A percentile compares a stretch with the other conserved stretches of the same genome.
Evolutionary conservation across 2,888 invertebrate genomes (phyloP).

Genomic region (Leptopterna dolabrata): DNA sequence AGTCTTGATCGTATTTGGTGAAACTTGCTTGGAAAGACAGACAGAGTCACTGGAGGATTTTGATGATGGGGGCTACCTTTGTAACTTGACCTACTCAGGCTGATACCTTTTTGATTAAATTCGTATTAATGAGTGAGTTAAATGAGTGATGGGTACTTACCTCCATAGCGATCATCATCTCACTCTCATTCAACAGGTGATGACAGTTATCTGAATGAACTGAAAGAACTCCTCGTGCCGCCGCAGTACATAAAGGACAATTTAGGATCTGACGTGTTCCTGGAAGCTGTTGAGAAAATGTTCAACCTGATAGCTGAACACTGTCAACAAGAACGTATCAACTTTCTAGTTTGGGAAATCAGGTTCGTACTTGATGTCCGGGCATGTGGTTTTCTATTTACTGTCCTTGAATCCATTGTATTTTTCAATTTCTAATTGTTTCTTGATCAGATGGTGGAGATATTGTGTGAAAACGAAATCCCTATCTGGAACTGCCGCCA

Average conservation of each 20-base stretch:
- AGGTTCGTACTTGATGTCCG: neutral
- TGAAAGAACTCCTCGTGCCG: constrained; percentile 53
- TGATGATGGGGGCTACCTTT: too few species aligned
- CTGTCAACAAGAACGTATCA: constrained; percentile 38
- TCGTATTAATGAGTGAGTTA: too few species aligned
- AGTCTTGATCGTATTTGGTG: too few species aligned
- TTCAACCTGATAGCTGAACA: constrained; percentile 57
- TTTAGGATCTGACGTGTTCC: constrained; percentile 54
- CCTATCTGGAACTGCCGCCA: neutral
- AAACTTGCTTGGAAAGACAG: too few species aligned
- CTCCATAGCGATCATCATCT: too few species aligned
- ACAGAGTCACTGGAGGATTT: too few species aligned
- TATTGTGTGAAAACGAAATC: constrained; percentile 38
- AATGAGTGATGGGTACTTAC: too few species aligned
- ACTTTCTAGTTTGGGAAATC: constrained; percentile 55
- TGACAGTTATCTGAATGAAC: constrained; percentile 44
- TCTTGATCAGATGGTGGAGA: constrained; percentile 35
- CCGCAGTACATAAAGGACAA: constrained; percentile 57
- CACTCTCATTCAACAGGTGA: neutral
- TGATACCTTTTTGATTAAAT: too few species aligned
- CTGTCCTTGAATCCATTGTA: neutral
- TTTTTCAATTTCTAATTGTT: neutral
- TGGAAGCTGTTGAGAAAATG: constrained; percentile 55
- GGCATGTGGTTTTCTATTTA: neutral
- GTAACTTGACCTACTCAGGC: too few species aligned